Evolutionary conservation across 2,113 vertebrate genomes (phyloP), one percentile per base, ranked within the genome.

Genomic region (Istiophorus platypterus): DNA sequence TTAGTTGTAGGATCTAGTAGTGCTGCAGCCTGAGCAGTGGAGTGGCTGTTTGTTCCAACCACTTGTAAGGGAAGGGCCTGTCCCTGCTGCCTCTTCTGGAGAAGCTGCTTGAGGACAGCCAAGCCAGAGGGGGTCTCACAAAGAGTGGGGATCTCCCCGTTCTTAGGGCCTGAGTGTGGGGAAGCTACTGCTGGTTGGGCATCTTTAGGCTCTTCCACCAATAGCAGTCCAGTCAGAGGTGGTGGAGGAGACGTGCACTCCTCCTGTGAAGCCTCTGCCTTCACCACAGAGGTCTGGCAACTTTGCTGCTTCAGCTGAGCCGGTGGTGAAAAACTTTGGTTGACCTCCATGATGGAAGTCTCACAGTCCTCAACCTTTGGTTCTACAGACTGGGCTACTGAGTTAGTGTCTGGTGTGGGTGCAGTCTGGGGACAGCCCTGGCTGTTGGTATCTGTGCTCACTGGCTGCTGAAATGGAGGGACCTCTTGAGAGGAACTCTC

Each of bases 91-190:
- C 97, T 97, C 88, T 97, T 99, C 88, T 98, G 97, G 29, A 98
- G 96, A 86, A 99, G 93, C 91, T 98, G 97, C 88, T 97, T 99
- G 56, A 99, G 91, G 86, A 99, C 97, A 89, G 96, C 96, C 76
- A 99, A 90, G 37, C 98, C 95, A 90, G 97, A 97, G 5, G 97
- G 96, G 45, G 94, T 94, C 90, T 97, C 96, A 65, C 93, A 86
- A 84, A 96, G 73, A 72, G 93, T 88, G 26, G 94, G 88, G 17
- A 91, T 63, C 78, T 94, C 90, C 12, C 95, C 91, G 42, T 92
- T 96, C 72, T 90, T 96, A 84, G 91, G 95, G 80, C 81, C 77
- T 4, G 79, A 74, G 47, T 73, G 58, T 17, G 54, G 61, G 49
- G 79, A 67, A 56, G 11, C 52, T 63, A 64, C 49, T 82, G 80